These are phyloP conservation scores for Portunus trituberculatus DNA, from an alignment of 1,140 invertebrate genomes.

Conservation along the genomic window DNA sequence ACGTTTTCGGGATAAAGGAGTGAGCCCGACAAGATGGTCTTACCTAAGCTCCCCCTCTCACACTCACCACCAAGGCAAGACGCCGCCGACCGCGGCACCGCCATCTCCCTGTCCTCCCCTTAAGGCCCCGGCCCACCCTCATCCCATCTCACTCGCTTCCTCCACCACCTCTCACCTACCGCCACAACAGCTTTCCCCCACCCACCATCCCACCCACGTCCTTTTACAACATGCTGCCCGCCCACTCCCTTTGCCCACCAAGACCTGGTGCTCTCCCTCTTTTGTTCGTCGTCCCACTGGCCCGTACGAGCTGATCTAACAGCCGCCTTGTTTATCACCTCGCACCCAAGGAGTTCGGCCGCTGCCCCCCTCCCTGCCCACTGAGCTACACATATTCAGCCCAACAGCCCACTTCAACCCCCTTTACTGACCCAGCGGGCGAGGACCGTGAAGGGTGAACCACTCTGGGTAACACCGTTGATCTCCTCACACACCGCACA, in stretches of 20 bases:
- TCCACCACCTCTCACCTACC: neutral
- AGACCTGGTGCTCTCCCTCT: neutral
- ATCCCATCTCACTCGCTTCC: neutral
- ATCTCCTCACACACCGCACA: slow-evolving; percentile 18
- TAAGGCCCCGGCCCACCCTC: neutral
- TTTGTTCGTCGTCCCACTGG: neutral
- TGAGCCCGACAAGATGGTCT: slow-evolving; percentile 5
- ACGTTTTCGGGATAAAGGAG: slow-evolving; percentile 10
- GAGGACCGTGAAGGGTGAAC: slow-evolving; percentile 9
- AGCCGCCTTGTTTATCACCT: neutral
- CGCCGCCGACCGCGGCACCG: neutral
- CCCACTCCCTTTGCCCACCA: neutral
- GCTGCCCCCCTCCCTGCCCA: neutral
- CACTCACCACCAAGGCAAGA: neutral
- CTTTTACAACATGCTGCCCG: neutral
- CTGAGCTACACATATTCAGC: neutral
- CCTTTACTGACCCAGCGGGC: slow-evolving; percentile 10
- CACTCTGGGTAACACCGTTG: neutral
- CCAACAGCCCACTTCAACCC: slow-evolving; percentile 18
- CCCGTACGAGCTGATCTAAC: neutral
- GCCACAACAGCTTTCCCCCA: neutral
- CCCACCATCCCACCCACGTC: neutral
- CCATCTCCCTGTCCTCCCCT: neutral
- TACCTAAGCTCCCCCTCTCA: neutral
- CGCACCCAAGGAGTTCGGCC: neutral